Conservation (phyloP, 2,888 invertebrate genomes). For the Drosophila borborema region DNA sequence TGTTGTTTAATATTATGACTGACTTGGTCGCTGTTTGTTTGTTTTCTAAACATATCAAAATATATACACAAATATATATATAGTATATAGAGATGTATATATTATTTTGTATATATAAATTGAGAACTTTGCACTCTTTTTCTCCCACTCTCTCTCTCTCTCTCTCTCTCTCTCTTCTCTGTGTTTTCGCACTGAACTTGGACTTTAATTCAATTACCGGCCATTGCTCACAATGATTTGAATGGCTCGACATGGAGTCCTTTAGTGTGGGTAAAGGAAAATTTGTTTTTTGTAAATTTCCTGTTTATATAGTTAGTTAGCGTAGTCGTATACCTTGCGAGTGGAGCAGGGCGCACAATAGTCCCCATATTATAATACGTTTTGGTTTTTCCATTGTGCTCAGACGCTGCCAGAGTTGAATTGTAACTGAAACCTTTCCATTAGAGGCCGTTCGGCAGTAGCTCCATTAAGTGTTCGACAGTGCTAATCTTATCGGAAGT, state of each 20-base stretch:
- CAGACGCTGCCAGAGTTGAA: slow-evolving; percentile 26
- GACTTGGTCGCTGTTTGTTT: slow-evolving; percentile 41
- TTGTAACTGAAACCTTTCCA: slow-evolving; percentile 50
- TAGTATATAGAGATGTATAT: not conserved
- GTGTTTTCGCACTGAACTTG: slow-evolving; percentile 31
- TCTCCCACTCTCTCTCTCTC: not conserved
- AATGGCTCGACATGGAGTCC: slow-evolving; percentile 1
- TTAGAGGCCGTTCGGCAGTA: slow-evolving; percentile 12
- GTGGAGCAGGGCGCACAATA: slow-evolving; percentile 54
- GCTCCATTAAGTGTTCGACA: slow-evolving; percentile 51
- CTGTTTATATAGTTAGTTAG: slow-evolving; percentile 9
- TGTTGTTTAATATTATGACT: slow-evolving; percentile 72
- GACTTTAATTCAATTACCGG: slow-evolving; percentile 73
- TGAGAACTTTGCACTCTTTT: slow-evolving; percentile 22
- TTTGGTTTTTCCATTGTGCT: slow-evolving; percentile 48
- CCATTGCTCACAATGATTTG: slow-evolving; percentile 54
- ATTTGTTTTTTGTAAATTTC: slow-evolving; percentile 29
- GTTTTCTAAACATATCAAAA: slow-evolving; percentile 3
- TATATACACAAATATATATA: not conserved
- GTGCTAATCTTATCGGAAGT: slow-evolving; percentile 64
- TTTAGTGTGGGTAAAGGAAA: not conserved
- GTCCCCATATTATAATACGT: slow-evolving; percentile 31
- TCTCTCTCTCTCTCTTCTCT: not conserved
- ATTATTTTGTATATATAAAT: slow-evolving; percentile 56
- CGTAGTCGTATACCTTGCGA: slow-evolving; percentile 48